Evolutionary conservation across 2,797 vertebrate genomes (phyloP), one percentile per base, ranked within the genome.

Genomic region (Intellagama lesueurii): DNA sequence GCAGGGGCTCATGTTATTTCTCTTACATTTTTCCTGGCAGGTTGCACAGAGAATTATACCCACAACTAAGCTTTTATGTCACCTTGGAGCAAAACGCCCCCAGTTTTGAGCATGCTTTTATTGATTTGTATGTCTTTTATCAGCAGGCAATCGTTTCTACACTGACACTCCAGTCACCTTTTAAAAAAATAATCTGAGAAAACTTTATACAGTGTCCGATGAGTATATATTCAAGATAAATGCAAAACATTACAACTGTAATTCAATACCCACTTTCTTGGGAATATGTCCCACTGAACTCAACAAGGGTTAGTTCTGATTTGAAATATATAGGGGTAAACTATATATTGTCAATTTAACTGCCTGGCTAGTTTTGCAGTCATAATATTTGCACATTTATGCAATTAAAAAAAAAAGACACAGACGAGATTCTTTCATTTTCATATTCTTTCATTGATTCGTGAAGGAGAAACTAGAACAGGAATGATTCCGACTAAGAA

Each of bases 41-140:
- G 30, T 81, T 89, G 68, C 69, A 35, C 26, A 14, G 24, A 72
- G 40, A 64, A 56, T 5, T 73, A 47, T 9, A 73, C 28, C 73
- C 5, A 56, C 40, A 75, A 30, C 24, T 81, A 75, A 75, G 40
- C 49, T 44, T 85, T 85, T 26, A 60, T 22, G 19, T 73, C 3
- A 1, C 52, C 30, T 49, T 89, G 14, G 30, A 66, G 35, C 1
- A 35, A 79, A 70, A 56, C 16, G 32, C 22, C 56, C 28, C 56
- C 2, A 64, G 72, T 26, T 64, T 85, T 81, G 30, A 60, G 32
- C 32, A 47, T 72, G n/a, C 35, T 79, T 2, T 26, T 89, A 35
- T 83, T 40, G 73, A 88, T 32, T 69, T 86, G 2, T 88, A 49
- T 84, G 47, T 77, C 30, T 92, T 88, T 80, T 47, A 80, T 81